phyloP scores from a whole-genome alignment of 2,113 vertebrate species.

The Gobius niger region DNA sequence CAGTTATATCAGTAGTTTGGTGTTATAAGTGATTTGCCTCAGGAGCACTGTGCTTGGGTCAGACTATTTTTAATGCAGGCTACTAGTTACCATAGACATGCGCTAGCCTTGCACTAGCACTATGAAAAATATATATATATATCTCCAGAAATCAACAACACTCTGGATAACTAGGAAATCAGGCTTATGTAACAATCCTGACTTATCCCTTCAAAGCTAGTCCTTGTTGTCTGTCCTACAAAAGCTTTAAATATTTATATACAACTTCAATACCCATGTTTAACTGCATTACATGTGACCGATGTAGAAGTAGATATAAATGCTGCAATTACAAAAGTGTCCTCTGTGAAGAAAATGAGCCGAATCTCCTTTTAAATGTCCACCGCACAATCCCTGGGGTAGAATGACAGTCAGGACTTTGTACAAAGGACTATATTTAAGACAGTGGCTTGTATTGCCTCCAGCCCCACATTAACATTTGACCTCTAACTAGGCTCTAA shows the following conservation, averaged over 20 bases:
- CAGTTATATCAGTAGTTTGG: no score
- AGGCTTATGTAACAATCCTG: no score
- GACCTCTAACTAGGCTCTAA: constrained; percentile 57
- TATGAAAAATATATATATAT: no score
- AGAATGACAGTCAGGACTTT: constrained; percentile 35
- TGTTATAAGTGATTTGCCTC: no score
- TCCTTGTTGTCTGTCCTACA: neutral
- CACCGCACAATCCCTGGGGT: constrained; percentile 43
- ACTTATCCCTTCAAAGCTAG: neutral
- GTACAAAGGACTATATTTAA: constrained; percentile 59
- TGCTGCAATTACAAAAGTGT: constrained; percentile 24
- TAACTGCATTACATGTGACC: constrained; percentile 2
- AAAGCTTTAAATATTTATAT: no score
- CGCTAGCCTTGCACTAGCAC: no score
- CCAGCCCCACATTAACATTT: constrained; percentile 62
- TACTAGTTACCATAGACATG: no score
- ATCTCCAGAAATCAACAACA: no score
- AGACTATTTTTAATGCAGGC: no score
- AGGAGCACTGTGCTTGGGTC: no score
- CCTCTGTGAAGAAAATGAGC: constrained; percentile 41
- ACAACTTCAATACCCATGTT: neutral
- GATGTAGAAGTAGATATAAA: constrained; percentile 16
- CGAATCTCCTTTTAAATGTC: constrained; percentile 43
- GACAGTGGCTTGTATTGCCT: constrained; percentile 54
- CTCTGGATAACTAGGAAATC: no score